Percentiles rank a stretch among this genome's conserved stretches.
These are phyloP conservation scores for Sepiola atlantica DNA, from an alignment of 2,888 invertebrate species.

Conservation along the genomic window DNA sequence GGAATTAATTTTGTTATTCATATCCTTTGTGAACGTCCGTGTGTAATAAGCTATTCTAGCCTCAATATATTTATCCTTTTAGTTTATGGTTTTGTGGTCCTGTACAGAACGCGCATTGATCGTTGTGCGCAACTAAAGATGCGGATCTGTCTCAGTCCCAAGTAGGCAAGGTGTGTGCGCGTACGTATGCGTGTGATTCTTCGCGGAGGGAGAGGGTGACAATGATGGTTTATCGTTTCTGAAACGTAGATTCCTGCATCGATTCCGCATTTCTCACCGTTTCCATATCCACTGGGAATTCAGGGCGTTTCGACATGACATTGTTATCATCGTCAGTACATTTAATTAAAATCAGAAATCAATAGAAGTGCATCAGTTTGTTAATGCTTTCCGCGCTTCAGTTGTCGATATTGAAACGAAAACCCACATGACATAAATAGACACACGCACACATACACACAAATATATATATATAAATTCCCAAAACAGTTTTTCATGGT, in stretches of 20 bases:
- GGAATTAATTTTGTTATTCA: not conserved
- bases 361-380: not conserved
- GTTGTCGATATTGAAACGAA: not conserved
- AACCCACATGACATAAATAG: not conserved
- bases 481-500: too few species aligned
- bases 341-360: constrained; percentile 20
- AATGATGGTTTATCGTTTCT: not conserved
- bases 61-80: not conserved
- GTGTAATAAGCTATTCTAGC: not conserved
- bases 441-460: not conserved
- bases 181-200: not conserved
- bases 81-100: not conserved
- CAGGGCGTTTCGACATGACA: constrained; percentile 15
- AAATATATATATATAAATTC: not conserved
- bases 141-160: not conserved
- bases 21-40: not conserved
- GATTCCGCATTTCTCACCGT: not conserved
- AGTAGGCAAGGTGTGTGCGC: not conserved
- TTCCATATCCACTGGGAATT: not conserved
- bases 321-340: not conserved
- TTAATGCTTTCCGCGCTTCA: not conserved
- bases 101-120: not conserved
- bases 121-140: not conserved
- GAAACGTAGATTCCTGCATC: not conserved
- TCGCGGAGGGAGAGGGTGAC: not conserved